phyloP scores from a whole-genome alignment of 2,888 invertebrate genomes.

The Pseudanteris insignis region DNA sequence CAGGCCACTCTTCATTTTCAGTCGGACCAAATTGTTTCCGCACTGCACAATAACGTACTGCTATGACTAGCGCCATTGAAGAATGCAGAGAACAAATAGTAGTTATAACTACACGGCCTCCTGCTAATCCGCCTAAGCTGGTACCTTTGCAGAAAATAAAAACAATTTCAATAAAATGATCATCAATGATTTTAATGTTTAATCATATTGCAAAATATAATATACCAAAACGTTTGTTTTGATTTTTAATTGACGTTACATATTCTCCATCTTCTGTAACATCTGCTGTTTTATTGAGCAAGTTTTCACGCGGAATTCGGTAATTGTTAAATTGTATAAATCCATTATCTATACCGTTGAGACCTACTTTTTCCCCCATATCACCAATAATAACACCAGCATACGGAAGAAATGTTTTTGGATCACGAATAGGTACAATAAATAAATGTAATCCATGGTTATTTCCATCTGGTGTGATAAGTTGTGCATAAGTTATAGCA shows the following conservation, averaged over 20 bases:
- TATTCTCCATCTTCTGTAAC: conserved; percentile 87
- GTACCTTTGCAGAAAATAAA: no score
- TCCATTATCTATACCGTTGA: conserved; percentile 95
- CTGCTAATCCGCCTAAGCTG: conserved; percentile 83
- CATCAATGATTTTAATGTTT: no score
- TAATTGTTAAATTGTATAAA: conserved; percentile 83
- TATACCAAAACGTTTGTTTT: conserved; percentile 82
- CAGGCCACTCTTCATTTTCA: conserved; percentile 77
- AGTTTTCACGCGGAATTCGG: conserved; percentile 78
- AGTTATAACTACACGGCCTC: conserved; percentile 82
- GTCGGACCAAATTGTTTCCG: conserved; percentile 89
- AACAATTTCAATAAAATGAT: no score
- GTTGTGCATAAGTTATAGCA: conserved; percentile 86
- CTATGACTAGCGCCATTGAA: conserved; percentile 76
- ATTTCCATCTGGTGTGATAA: conserved; percentile 79
- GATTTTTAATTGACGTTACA: conserved; percentile 80
- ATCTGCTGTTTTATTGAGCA: conserved; percentile 87
- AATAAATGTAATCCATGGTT: conserved; percentile 90
- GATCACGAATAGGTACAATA: conserved; percentile 85
- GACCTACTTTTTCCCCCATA: conserved; percentile 89
- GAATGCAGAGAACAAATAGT: conserved; percentile 70
- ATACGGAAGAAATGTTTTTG: conserved; percentile 74
- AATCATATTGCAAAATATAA: no score
- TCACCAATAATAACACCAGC: conserved; percentile 90
- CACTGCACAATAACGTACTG: conserved; percentile 85